Percentiles rank a stretch among this genome's conserved stretches.
These are phyloP conservation scores for Cheumatopsyche charites DNA, from an alignment of 1,140 invertebrate genomes.

Conservation along the genomic window DNA sequence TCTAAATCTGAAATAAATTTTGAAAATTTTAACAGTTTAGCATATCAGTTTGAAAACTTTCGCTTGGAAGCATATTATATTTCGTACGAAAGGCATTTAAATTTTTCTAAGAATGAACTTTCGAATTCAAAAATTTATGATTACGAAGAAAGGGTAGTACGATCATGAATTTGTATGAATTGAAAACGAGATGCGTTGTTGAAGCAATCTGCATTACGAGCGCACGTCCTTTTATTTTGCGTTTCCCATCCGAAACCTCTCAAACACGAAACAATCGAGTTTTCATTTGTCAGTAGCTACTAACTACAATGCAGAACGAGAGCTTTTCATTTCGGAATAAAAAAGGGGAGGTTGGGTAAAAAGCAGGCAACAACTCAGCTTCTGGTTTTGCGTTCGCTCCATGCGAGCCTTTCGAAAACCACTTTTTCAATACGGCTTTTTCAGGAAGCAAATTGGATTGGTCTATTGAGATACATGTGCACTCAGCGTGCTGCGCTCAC, in stretches of 20 bases:
- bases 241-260: not conserved
- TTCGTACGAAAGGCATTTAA: no score
- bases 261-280: conserved; percentile 3
- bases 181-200: not conserved
- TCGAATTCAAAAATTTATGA: no score
- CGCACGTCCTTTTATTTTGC: not conserved
- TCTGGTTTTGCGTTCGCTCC: no score
- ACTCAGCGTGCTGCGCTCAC: no score
- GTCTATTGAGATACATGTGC: not conserved
- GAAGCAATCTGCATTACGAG: not conserved
- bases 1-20: no score
- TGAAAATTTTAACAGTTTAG: no score
- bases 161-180: not conserved
- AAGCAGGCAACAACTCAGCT: not conserved
- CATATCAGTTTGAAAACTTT: no score
- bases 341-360: not conserved
- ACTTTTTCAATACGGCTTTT: not conserved
- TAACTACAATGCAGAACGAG: conserved; percentile 1
- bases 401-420: no score
- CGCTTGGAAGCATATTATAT: no score
- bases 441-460: not conserved
- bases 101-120: no score
- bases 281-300: conserved; percentile 6
- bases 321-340: not conserved
- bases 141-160: no score